Percentiles rank a stretch among this genome's conserved stretches.
Evolutionary conservation across 1,140 invertebrate species (phyloP).

Genomic region (Geopemphigus sp.): DNA sequence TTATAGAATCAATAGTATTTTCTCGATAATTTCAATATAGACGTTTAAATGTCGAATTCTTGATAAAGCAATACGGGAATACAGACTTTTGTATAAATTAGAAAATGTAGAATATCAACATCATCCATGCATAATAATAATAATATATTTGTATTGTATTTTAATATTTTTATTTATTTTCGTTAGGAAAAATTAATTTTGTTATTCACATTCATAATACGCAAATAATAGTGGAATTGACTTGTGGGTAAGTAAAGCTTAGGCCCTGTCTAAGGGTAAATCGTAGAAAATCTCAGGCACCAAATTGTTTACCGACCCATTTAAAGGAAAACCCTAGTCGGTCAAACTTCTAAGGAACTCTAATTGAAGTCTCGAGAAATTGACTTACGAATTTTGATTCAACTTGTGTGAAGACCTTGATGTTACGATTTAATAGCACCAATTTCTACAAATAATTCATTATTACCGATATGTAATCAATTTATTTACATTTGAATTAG

Average conservation of each 20-base stretch:
- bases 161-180: not conserved
- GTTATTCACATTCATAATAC: not conserved
- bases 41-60: too few species aligned
- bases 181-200: not conserved
- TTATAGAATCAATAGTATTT: too few species aligned
- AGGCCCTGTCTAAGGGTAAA: not conserved
- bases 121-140: too few species aligned
- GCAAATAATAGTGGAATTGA: not conserved
- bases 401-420: not conserved
- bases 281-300: not conserved
- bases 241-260: not conserved
- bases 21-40: too few species aligned
- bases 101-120: too few species aligned
- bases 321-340: not conserved
- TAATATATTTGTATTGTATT: not conserved
- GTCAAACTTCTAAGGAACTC: conserved; percentile 10
- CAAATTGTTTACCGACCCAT: not conserved
- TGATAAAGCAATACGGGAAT: too few species aligned
- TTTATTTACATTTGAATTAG: not conserved
- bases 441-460: not conserved
- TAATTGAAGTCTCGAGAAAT: not conserved
- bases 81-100: too few species aligned
- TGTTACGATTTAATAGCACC: not conserved
- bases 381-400: not conserved
- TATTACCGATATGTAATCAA: not conserved